Evolutionary conservation across 2,797 vertebrate species (phyloP).

Genomic region (Molossus molossus): DNA sequence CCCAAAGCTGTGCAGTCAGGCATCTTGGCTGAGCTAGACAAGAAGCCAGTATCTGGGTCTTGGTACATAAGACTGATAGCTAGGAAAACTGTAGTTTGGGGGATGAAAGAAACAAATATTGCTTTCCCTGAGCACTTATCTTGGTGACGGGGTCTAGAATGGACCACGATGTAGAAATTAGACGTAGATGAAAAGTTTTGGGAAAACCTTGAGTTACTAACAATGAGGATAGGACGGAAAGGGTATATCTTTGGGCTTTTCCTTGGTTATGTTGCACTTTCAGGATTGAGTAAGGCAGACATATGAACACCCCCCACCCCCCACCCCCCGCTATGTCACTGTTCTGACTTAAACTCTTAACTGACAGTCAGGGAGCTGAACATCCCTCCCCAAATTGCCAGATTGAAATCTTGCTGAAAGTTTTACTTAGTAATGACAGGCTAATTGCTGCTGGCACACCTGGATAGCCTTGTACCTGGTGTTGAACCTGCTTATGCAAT

Average conservation of each 20-base stretch:
- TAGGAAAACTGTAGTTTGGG: slow-evolving; percentile 50
- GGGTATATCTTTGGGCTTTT: slow-evolving; percentile 53
- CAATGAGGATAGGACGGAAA: slow-evolving; percentile 41
- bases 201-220: slow-evolving; percentile 47
- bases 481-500: slow-evolving; percentile 32
- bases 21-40: slow-evolving; percentile 43
- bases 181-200: slow-evolving; percentile 4
- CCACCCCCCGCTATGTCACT: background rate
- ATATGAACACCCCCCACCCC: background rate
- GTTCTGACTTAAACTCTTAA: slow-evolving; percentile 53
- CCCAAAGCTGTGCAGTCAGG: slow-evolving; percentile 51
- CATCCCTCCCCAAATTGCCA: slow-evolving; percentile 21
- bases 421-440: slow-evolving; percentile 29
- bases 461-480: background rate
- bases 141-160: slow-evolving; percentile 58
- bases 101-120: slow-evolving; percentile 36
- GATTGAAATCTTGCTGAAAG: slow-evolving; percentile 49
- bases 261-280: slow-evolving; percentile 48
- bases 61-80: slow-evolving; percentile 22
- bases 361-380: background rate
- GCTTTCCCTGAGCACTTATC: slow-evolving; percentile 54
- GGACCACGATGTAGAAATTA: slow-evolving; percentile 43
- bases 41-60: slow-evolving; percentile 37
- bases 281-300: slow-evolving; percentile 42
- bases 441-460: background rate